phyloP scores from a whole-genome alignment of 2,797 vertebrate genomes.

The Syngnathus rostellatus region DNA sequence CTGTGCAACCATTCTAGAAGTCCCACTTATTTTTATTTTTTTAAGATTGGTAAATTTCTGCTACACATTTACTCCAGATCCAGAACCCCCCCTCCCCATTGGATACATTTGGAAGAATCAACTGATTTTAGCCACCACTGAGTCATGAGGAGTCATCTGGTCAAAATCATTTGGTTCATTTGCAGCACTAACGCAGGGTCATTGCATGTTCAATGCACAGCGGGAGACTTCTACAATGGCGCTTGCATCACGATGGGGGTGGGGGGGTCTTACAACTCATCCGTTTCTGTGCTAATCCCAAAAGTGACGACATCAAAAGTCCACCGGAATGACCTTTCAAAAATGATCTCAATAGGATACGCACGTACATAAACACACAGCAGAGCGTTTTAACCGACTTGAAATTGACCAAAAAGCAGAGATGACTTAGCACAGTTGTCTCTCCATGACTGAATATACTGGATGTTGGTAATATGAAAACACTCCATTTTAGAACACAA shows the following conservation, averaged over 20 bases:
- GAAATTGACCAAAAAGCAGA: slow-evolving; percentile 61
- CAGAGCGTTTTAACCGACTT: slow-evolving; percentile 52
- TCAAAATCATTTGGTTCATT: slow-evolving; percentile 40
- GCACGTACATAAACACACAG: slow-evolving; percentile 45
- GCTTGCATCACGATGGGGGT: slow-evolving; percentile 24
- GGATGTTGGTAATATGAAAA: slow-evolving; percentile 54
- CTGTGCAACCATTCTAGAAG: slow-evolving; percentile 57
- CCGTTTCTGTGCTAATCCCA: slow-evolving; percentile 40
- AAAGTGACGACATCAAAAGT: slow-evolving; percentile 22
- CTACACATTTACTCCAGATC: slow-evolving; percentile 41
- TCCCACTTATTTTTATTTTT: slow-evolving; percentile 19
- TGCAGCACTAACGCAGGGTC: slow-evolving; percentile 43
- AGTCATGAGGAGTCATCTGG: slow-evolving; percentile 30
- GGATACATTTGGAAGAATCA: slow-evolving; percentile 39
- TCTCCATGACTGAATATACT: slow-evolving; percentile 60
- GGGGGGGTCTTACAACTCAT: slow-evolving; percentile 14
- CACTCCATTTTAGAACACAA: slow-evolving; percentile 59
- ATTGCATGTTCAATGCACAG: slow-evolving; percentile 27
- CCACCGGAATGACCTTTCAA: slow-evolving; percentile 24
- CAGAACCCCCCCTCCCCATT: not conserved
- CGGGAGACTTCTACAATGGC: slow-evolving; percentile 42
- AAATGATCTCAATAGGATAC: slow-evolving; percentile 34
- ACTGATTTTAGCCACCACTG: slow-evolving; percentile 36
- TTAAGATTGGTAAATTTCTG: slow-evolving; percentile 35
- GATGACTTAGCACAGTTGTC: slow-evolving; percentile 52